Evolutionary conservation across 2,113 vertebrate species (phyloP).

Genomic region (Dicrurus megarhynchus): DNA sequence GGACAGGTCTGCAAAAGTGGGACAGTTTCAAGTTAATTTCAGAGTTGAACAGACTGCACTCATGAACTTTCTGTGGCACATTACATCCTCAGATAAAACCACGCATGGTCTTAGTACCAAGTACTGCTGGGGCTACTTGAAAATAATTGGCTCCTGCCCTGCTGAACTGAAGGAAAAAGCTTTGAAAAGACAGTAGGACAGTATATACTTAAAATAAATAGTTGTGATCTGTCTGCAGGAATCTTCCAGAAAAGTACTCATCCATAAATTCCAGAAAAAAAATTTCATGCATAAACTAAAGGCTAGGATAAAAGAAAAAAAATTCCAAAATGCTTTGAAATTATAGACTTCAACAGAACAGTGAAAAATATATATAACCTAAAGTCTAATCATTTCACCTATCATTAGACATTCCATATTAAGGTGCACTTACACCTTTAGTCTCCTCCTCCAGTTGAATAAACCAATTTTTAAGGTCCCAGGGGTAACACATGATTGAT

Average conservation of each 20-base stretch:
- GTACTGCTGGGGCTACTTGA: background rate
- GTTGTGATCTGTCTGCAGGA: background rate
- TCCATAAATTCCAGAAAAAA: background rate
- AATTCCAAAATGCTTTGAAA: background rate
- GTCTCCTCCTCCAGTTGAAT: background rate
- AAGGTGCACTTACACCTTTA: background rate
- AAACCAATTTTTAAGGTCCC: background rate
- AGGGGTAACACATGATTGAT: background rate
- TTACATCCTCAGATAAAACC: background rate
- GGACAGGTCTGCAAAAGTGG: background rate
- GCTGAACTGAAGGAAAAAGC: background rate
- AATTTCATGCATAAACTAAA: background rate
- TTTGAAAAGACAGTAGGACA: background rate
- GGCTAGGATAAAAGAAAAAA: background rate
- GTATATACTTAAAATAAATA: background rate
- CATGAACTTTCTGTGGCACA: background rate
- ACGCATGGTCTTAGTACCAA: fast-evolving
- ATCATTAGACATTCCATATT: background rate
- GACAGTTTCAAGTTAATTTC: background rate
- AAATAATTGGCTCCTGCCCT: background rate
- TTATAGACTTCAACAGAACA: background rate
- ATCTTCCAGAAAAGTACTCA: background rate
- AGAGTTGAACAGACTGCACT: background rate
- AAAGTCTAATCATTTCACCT: background rate
- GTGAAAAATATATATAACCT: background rate